A percentile compares a stretch with the other conserved stretches of the same genome.
Evolutionary conservation across 2,797 vertebrate genomes (phyloP).

Genomic region (Chrosomus eos): DNA sequence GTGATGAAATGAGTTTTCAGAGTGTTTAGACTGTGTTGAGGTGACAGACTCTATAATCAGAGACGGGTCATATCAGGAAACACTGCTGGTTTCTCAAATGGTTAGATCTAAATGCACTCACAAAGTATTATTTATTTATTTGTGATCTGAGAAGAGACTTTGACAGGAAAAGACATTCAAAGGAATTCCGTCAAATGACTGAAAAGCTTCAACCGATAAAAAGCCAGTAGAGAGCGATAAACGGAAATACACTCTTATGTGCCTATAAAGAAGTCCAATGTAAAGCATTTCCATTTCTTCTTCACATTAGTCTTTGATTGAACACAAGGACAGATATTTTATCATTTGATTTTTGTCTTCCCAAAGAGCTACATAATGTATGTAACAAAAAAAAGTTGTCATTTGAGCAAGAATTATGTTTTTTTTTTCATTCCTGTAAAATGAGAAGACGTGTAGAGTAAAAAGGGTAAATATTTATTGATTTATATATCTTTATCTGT

Average conservation of each 20-base stretch:
- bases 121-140: slow-evolving; percentile 25
- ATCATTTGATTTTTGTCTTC: not conserved
- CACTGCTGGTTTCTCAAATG: slow-evolving; percentile 4
- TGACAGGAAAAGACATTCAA: slow-evolving; percentile 6
- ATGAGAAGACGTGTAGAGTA: slow-evolving; percentile 5
- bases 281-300: not conserved
- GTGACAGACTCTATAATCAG: not conserved
- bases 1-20: slow-evolving; percentile 5
- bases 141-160: slow-evolving; percentile 25
- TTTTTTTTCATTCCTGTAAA: slow-evolving; percentile 8
- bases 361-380: slow-evolving; percentile 12
- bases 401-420: not conserved
- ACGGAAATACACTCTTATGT: not conserved
- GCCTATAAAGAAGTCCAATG: slow-evolving; percentile 5
- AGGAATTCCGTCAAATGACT: not conserved
- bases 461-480: slow-evolving; percentile 40
- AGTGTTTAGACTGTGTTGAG: not conserved
- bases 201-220: not conserved
- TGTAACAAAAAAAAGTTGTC: not conserved
- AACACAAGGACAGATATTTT: not conserved
- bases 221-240: not conserved
- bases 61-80: slow-evolving; percentile 27
- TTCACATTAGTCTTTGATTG: not conserved
- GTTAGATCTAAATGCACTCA: slow-evolving; percentile 18
- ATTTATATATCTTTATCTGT: slow-evolving; percentile 20